phyloP scores from a whole-genome alignment of 2,888 invertebrate species.

The Mythimna ferrago region DNA sequence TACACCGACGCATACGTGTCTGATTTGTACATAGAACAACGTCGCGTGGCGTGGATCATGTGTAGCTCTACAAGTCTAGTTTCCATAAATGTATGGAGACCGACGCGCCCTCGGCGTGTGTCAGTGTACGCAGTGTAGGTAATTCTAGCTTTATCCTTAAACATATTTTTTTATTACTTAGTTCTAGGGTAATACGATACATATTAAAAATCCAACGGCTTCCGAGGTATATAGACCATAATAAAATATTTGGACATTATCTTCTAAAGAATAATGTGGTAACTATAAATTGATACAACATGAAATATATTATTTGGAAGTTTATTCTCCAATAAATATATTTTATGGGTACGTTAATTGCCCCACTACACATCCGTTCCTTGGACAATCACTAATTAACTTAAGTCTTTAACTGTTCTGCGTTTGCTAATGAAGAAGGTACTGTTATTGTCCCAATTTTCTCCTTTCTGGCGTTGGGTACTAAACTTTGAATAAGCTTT shows the following conservation, averaged over 20 bases:
- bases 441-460: constrained; percentile 55
- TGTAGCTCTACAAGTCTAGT: no score
- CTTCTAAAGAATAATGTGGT: constrained; percentile 3
- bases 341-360: constrained; percentile 43
- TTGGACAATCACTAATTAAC: constrained; percentile 48
- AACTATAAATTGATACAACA: constrained; percentile 14
- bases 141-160: no score
- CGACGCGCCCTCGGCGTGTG: no score
- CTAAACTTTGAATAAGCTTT: not conserved
- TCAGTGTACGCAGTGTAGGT: no score
- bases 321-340: constrained; percentile 4
- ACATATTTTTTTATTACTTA: no score
- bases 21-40: no score
- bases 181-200: no score
- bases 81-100: no score
- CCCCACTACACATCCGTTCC: constrained; percentile 35
- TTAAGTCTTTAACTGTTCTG: constrained; percentile 32
- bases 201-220: constrained; percentile 2
- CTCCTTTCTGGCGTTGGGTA: not conserved
- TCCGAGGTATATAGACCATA: constrained; percentile 25
- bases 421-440: constrained; percentile 35
- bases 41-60: no score
- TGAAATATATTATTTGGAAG: constrained; percentile 24
- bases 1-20: no score
- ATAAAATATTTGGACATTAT: constrained; percentile 21